phyloP scores from a whole-genome alignment of 2,888 invertebrate genomes.

The Trissonchulus sp. region DNA sequence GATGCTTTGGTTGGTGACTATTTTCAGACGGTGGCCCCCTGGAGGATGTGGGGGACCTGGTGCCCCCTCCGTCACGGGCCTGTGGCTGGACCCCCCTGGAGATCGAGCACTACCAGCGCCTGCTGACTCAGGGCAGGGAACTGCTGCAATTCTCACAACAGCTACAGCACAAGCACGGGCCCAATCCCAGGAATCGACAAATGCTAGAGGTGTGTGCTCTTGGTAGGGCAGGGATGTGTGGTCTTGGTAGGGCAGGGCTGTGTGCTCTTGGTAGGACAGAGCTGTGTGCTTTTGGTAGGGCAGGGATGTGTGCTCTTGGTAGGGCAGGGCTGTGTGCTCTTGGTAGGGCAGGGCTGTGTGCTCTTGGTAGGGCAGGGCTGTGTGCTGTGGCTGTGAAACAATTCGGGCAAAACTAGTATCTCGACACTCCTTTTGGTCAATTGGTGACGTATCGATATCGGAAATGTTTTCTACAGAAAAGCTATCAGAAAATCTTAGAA shows the following conservation, averaged over 20 bases:
- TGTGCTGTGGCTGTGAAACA: no score
- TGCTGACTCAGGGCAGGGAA: conserved; percentile 88
- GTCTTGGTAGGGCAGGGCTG: conserved; percentile 16
- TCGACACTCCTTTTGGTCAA: no score
- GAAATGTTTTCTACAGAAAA: no score
- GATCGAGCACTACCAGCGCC: conserved; percentile 62
- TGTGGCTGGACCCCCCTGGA: conserved; percentile 23
- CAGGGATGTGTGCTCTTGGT: conserved; percentile 20
- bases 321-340: not conserved
- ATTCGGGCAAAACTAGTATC: no score
- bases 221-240: not conserved
- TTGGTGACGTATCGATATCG: no score
- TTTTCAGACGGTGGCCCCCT: no score
- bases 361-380: not conserved
- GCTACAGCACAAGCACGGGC: not conserved
- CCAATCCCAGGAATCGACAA: not conserved
- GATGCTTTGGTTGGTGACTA: no score
- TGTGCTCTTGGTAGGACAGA: conserved; percentile 10
- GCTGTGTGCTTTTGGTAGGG: no score
- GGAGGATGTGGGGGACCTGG: conserved; percentile 11
- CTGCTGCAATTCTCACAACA: conserved; percentile 57
- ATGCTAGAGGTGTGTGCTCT: conserved; percentile 28
- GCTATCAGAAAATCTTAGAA: no score
- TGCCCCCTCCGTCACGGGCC: conserved; percentile 17
- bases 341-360: conserved; percentile 21